Conservation (phyloP, 2,888 invertebrate species). For the Vesta saturnalis region DNA sequence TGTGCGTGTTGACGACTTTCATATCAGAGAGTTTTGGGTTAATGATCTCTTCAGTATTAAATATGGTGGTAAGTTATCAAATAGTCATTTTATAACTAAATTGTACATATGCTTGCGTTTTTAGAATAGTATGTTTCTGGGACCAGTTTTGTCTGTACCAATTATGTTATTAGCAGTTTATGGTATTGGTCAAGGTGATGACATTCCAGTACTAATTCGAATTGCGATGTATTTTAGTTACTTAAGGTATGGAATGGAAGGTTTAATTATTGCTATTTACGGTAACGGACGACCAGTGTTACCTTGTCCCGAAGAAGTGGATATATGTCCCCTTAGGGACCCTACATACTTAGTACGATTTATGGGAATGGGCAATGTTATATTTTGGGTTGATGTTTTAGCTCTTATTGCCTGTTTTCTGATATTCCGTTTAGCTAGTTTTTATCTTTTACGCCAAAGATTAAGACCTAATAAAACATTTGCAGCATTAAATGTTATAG, state of each 20-base stretch:
- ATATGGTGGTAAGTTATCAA: slow-evolving; percentile 76
- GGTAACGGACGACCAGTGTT: slow-evolving; percentile 76
- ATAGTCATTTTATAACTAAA: neutral
- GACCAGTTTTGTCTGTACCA: slow-evolving; percentile 87
- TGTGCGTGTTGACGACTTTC: slow-evolving; percentile 76
- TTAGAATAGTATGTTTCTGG: slow-evolving; percentile 89
- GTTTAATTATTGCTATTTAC: slow-evolving; percentile 82
- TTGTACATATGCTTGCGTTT: slow-evolving; percentile 47
- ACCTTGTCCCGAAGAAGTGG: slow-evolving; percentile 75
- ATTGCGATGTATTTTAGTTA: slow-evolving; percentile 86
- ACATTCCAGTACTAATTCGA: slow-evolving; percentile 78
- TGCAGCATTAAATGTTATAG: slow-evolving; percentile 75
- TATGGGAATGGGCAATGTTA: slow-evolving; percentile 78
- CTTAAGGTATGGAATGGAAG: slow-evolving; percentile 75
- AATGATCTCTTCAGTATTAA: slow-evolving; percentile 77
- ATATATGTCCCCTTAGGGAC: slow-evolving; percentile 80
- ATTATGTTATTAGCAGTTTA: slow-evolving; percentile 88
- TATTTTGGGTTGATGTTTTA: slow-evolving; percentile 73
- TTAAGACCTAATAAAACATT: slow-evolving; percentile 77
- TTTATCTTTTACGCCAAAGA: slow-evolving; percentile 78
- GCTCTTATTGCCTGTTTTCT: slow-evolving; percentile 72
- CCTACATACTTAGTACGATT: slow-evolving; percentile 78
- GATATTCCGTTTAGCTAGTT: slow-evolving; percentile 72
- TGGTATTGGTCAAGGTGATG: slow-evolving; percentile 75
- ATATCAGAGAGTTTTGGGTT: slow-evolving; percentile 84